Conservation (phyloP, 2,888 invertebrate species). For the Noctua fimbriata region DNA sequence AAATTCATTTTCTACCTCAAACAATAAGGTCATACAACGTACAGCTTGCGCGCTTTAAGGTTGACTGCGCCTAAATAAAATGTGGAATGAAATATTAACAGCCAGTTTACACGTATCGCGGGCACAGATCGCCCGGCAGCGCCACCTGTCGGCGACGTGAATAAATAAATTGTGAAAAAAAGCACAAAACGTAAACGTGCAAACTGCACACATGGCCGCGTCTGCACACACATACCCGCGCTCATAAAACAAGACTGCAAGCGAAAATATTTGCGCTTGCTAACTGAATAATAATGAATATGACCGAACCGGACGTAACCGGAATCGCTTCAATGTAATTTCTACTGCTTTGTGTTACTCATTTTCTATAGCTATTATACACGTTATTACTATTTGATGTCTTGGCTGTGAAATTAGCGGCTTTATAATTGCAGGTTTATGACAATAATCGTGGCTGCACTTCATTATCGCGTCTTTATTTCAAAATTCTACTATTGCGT, state of each 20-base stretch:
- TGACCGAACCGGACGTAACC: slow-evolving; percentile 71
- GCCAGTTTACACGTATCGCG: slow-evolving; percentile 84
- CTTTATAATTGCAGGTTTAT: slow-evolving; percentile 38
- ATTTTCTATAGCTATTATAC: slow-evolving; percentile 52
- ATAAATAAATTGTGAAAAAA: slow-evolving; percentile 80
- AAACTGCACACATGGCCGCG: slow-evolving; percentile 66
- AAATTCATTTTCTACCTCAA: slow-evolving; percentile 53
- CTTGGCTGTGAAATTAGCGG: slow-evolving; percentile 49
- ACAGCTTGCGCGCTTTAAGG: slow-evolving; percentile 67
- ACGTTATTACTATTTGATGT: slow-evolving; percentile 59
- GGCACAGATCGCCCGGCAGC: slow-evolving; percentile 77
- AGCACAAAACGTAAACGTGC: slow-evolving; percentile 70
- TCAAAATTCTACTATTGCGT: slow-evolving; percentile 28
- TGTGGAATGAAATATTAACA: slow-evolving; percentile 83
- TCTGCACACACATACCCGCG: slow-evolving; percentile 58
- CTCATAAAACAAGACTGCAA: slow-evolving; percentile 70
- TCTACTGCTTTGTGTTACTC: slow-evolving; percentile 62
- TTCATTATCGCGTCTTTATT: slow-evolving; percentile 24
- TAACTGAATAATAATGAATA: slow-evolving; percentile 82
- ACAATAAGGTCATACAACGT: slow-evolving; percentile 69
- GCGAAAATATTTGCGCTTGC: slow-evolving; percentile 80
- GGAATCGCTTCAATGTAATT: slow-evolving; percentile 70
- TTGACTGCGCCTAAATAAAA: slow-evolving; percentile 80
- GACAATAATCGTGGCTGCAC: slow-evolving; percentile 31
- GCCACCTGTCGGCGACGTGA: slow-evolving; percentile 85